These are phyloP conservation scores for Camarhynchus parvulus DNA, from an alignment of 2,113 vertebrate genomes.

Conservation along the genomic window DNA sequence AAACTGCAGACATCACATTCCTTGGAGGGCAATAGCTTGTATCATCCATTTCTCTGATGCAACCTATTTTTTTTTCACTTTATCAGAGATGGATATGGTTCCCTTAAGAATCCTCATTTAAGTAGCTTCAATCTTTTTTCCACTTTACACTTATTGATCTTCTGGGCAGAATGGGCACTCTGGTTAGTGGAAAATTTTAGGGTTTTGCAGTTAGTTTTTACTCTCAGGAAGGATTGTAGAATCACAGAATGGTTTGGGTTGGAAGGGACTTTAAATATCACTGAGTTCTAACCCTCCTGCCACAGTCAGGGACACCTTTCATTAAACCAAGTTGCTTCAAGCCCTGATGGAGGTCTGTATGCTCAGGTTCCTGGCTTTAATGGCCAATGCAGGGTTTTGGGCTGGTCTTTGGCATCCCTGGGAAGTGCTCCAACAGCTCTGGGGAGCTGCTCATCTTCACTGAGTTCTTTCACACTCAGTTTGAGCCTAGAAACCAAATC, in stretches of 20 bases:
- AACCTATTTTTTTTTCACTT: neutral
- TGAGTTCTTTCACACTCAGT: neutral
- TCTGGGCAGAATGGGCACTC: neutral
- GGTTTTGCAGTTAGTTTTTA: slow-evolving; percentile 2
- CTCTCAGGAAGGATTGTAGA: neutral
- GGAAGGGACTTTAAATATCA: neutral
- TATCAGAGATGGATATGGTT: slow-evolving; percentile 32
- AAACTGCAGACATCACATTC: slow-evolving; percentile 43
- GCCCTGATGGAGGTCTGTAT: neutral
- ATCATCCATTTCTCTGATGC: slow-evolving; percentile 41
- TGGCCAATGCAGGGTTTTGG: neutral
- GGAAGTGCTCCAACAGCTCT: neutral
- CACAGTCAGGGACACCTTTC: neutral
- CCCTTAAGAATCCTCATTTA: slow-evolving; percentile 56
- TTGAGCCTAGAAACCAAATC: neutral
- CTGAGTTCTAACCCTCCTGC: neutral
- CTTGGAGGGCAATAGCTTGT: slow-evolving; percentile 42
- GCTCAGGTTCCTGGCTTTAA: neutral
- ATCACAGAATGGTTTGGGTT: neutral
- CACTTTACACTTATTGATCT: slow-evolving; percentile 47
- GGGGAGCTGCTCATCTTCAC: neutral
- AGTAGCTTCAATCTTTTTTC: slow-evolving; percentile 50
- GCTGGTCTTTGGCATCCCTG: neutral
- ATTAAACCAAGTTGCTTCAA: neutral
- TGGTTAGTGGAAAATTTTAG: slow-evolving; percentile 10